Conservation (phyloP, 1,140 invertebrate species). For the Portunus trituberculatus region DNA sequence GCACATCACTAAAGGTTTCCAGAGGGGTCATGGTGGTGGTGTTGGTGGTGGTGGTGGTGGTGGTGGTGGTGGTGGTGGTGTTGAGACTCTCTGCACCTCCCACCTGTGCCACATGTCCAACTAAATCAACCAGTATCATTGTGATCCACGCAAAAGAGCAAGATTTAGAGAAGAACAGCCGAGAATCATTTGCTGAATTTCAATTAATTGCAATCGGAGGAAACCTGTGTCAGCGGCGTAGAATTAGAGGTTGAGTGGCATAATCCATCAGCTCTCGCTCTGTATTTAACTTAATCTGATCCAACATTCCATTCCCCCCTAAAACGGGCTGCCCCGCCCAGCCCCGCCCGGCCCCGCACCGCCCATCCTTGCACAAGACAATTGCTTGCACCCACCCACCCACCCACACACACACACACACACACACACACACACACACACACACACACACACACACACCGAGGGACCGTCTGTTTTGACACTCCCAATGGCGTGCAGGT, state of each 20-base stretch:
- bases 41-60: too few species aligned
- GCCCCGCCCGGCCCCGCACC: neutral
- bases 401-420: neutral
- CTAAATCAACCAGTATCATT: neutral
- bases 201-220: constrained; percentile 9
- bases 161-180: neutral
- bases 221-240: neutral
- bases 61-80: too few species aligned
- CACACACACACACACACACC: too few species aligned
- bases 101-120: too few species aligned
- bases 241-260: neutral
- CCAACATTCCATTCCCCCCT: neutral
- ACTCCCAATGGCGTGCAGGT: too few species aligned
- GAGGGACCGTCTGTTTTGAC: too few species aligned
- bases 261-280: neutral
- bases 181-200: neutral
- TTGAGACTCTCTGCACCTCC: too few species aligned
- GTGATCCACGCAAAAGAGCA: neutral
- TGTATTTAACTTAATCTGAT: neutral
- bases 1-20: too few species aligned
- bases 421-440: too few species aligned
- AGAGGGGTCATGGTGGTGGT: too few species aligned
- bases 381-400: neutral
- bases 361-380: neutral
- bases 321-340: neutral